Evolutionary conservation across 2,797 vertebrate species (phyloP), one percentile per base, ranked within the genome.

Genomic region (Triplophysa bombifrons): DNA sequence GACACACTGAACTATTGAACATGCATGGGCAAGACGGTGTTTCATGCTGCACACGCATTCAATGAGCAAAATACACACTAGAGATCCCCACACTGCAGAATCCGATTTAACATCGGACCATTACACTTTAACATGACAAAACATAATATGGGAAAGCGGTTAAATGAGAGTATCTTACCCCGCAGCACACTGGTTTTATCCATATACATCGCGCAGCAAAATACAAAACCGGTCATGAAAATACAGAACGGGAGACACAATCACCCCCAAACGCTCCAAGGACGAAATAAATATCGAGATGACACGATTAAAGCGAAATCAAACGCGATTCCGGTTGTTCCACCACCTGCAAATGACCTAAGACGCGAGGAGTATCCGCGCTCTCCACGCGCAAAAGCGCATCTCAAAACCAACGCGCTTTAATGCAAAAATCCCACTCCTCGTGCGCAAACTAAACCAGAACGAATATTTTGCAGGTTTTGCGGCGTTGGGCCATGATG

Each of bases 181-280:
- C 91, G 91, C 86, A 84, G 90, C 91, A 92, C 87, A 89, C 90
- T 93, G 93, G 87, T 94, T 92, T 92, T 92, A 91, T 94, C 93
- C 93, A 94, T 94, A 90, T 94, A 93, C 93, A 94, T 91, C 89
- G 93, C 93, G 89, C 93, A 94, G 90, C 93, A 94, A 85, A 94
- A 90, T 87, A 94, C 93, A 77, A 94, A 91, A 90, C 93, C 93
- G 88, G 92, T 94, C 93, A 94, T 94, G 89, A 93, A 94, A 93
- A 90, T 88, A 74, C 74, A 88, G 85, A 89, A 88, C 85, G 90
- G 89, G 90, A 89, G 89, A 88, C 90, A 84, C 84, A 84, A 88
- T 87, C 90, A 87, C 92, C 92, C 91, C 80, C 68, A 41, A 86
- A 87, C 87, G 83, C 88, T 88, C 88, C 30, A 87, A 87, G 82